Conservation (phyloP, 2,113 vertebrate species). For the Oreotrochilus melanogaster region DNA sequence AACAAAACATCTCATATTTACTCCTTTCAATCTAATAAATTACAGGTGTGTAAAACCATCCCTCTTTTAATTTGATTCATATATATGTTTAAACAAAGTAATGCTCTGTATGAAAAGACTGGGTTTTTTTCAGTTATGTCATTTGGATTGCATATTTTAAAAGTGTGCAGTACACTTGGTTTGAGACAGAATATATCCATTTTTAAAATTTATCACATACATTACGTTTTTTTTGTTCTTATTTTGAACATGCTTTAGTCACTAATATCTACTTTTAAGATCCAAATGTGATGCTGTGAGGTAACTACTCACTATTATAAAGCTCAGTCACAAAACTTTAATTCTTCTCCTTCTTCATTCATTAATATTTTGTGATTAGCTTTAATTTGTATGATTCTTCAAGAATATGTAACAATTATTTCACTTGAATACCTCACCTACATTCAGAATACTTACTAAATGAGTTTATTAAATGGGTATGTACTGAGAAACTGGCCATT, state of each 20-base stretch:
- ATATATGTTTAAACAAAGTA: background rate
- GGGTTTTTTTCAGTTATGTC: background rate
- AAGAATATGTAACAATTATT: background rate
- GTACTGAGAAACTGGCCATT: background rate
- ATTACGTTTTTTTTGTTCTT: background rate
- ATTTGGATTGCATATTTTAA: background rate
- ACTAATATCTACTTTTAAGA: background rate
- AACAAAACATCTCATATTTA: background rate
- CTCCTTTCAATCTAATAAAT: background rate
- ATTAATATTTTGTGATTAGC: background rate
- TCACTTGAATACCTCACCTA: background rate
- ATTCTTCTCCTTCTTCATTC: background rate
- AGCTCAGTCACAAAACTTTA: background rate
- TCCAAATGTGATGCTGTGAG: background rate
- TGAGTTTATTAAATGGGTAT: background rate
- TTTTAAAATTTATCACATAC: background rate
- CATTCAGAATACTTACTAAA: background rate
- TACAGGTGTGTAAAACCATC: background rate
- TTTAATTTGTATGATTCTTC: background rate
- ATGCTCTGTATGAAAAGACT: fast-evolving
- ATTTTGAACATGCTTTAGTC: fast-evolving
- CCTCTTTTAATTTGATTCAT: background rate
- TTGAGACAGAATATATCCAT: fast-evolving
- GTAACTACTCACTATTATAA: background rate
- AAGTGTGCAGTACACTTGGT: background rate